Base-by-base conservation (phyloP, 2,888 invertebrate genomes). In the Venusia cambrica region DNA sequence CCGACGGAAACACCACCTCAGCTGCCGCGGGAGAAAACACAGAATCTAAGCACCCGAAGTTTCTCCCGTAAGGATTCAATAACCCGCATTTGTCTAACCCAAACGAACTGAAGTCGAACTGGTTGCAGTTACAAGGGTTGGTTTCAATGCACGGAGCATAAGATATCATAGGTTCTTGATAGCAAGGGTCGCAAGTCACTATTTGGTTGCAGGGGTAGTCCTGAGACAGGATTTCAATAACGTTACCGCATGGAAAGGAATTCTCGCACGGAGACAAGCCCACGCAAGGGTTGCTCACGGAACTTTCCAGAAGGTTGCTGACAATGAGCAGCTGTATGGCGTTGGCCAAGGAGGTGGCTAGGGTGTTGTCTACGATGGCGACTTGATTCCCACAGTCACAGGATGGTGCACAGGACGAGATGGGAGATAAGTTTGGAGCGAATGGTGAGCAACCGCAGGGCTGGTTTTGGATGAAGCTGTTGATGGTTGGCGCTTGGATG, bases 301-400 rank as follows among this genome's bases (percentile, higher is more conserved):
- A 55, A 9, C 54, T 55, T 29, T 71, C 68, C 1, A 78, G 54
- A 0, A 77, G 42, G 4, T 77, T 71, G n/a, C 72, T 75, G 0
- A 73, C 68, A 0, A 81, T 69, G 0, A 79, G 45, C 0, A 79
- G 41, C 35, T 79, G 79, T 1, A 81, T 39, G 1, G 77, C 68
- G 13, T 78, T 78, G 0, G 75, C 79, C 10, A 81, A 45, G 0
- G 75, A 49, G 26, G 68, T 77, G 1, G 73, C 65, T 1, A 81
- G 45, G 0, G 70, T 65, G 24, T 73, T 75, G 26, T 81, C 78
- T 1, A 76, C 39, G 0, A 76, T 44, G 0, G 76, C 52, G 1
- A 9, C 7, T 11, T 19, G 26, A 1, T 8, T 8, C 9, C 1
- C 9, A 11, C 7, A 19, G 3, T 33, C 33, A 19, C 5, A 26